Conservation (phyloP, 2,113 vertebrate species). For the Melozone crissalis region DNA sequence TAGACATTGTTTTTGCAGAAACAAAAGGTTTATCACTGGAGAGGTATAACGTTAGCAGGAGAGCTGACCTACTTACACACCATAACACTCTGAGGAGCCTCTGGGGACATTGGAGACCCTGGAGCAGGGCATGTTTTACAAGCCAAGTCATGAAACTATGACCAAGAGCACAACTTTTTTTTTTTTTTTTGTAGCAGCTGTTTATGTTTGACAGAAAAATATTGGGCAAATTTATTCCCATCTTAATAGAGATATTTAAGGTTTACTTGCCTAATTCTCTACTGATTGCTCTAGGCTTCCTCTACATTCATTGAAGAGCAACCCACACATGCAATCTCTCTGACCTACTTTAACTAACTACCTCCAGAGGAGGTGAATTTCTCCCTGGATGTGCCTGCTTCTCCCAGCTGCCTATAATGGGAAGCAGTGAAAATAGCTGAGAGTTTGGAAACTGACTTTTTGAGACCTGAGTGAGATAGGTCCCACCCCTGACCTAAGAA, state of each 20-base stretch:
- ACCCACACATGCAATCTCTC: neutral
- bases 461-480: neutral
- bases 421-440: neutral
- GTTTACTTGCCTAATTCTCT: constrained; percentile 4
- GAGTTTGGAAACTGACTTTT: neutral
- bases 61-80: constrained; percentile 54
- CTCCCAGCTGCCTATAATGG: neutral
- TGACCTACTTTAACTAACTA: constrained; percentile 29
- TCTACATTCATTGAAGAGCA: neutral
- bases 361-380: neutral
- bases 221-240: neutral
- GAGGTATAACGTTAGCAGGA: neutral
- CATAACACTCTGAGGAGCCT: neutral
- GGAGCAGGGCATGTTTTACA: constrained; percentile 27
- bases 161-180: neutral
- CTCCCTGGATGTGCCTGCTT: neutral
- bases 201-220: neutral
- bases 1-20: constrained; percentile 39
- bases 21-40: constrained; percentile 41
- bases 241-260: neutral
- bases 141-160: constrained; percentile 30
- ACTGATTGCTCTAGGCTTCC: neutral
- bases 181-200: neutral
- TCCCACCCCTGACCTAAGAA: neutral
- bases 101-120: constrained; percentile 19